Conservation (phyloP, 2,888 invertebrate genomes). For the Platycheirus rosarum region DNA sequence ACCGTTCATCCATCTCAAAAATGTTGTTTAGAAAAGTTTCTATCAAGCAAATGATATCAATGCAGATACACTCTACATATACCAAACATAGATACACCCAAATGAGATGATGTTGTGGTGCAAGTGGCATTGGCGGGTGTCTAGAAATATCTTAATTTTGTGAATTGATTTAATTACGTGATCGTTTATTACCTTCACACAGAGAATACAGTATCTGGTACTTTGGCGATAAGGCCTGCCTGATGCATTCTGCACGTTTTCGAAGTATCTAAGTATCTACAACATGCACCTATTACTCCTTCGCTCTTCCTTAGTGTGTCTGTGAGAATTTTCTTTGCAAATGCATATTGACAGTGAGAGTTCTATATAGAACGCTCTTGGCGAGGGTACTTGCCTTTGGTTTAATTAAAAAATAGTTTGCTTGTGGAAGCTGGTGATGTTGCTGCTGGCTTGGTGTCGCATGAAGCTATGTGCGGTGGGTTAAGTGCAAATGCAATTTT, state of each 20-base stretch:
- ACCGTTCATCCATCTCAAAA: slow-evolving; percentile 10
- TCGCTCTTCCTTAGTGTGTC: background rate
- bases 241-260: slow-evolving; percentile 44
- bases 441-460: background rate
- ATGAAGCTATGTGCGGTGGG: slow-evolving; percentile 31
- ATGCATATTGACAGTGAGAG: slow-evolving; percentile 44
- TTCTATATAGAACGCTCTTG: slow-evolving; percentile 26
- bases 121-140: slow-evolving; percentile 58
- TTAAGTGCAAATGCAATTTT: slow-evolving; percentile 62
- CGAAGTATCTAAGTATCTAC: slow-evolving; percentile 18
- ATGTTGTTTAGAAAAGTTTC: slow-evolving; percentile 25
- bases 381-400: slow-evolving; percentile 47
- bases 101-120: slow-evolving; percentile 48
- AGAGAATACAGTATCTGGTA: slow-evolving; percentile 28
- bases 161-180: slow-evolving; percentile 70
- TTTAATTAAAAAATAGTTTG: slow-evolving; percentile 74
- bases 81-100: background rate
- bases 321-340: slow-evolving; percentile 22
- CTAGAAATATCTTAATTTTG: slow-evolving; percentile 68
- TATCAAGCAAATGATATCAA: slow-evolving; percentile 22
- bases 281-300: too few species aligned
- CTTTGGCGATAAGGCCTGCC: background rate
- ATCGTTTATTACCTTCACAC: slow-evolving; percentile 70
- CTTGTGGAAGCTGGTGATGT: slow-evolving; percentile 42
- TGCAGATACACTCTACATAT: slow-evolving; percentile 29